These are phyloP conservation scores for Drosophila percnosoma DNA, from an alignment of 2,888 invertebrate genomes.

Conservation along the genomic window DNA sequence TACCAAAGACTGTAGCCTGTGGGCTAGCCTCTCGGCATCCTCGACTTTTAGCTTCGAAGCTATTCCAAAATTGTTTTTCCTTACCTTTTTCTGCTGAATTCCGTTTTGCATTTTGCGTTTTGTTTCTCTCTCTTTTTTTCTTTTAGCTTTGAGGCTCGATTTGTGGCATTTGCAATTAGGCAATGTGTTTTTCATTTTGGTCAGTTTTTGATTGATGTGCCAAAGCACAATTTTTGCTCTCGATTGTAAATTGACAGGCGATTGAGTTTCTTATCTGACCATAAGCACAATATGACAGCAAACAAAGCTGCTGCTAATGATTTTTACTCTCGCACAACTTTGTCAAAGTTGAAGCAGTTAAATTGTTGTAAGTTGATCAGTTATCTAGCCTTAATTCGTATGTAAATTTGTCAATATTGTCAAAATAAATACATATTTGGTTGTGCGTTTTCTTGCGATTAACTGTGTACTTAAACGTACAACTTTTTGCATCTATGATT, in stretches of 20 bases:
- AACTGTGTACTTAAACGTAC: background rate
- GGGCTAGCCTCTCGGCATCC: constrained; percentile 20
- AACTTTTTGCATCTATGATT: background rate
- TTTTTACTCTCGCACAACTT: background rate
- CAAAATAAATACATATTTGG: background rate
- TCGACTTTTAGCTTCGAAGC: background rate
- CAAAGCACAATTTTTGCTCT: background rate
- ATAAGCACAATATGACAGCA: background rate
- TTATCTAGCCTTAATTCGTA: background rate
- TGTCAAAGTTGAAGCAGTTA: background rate
- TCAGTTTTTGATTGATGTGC: constrained; percentile 19
- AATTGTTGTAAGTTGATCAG: background rate
- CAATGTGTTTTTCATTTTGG: constrained; percentile 20
- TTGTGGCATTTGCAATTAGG: constrained; percentile 29
- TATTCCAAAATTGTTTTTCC: background rate
- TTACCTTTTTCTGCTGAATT: background rate
- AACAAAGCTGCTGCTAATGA: background rate
- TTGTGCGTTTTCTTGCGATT: background rate
- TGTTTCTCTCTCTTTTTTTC: background rate
- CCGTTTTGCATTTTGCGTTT: constrained; percentile 8
- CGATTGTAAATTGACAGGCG: constrained; percentile 18
- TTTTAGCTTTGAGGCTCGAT: background rate
- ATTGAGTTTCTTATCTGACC: background rate
- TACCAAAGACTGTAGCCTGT: constrained; percentile 51
- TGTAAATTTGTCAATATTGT: background rate